Evolutionary conservation across 2,113 vertebrate genomes (phyloP).

Genomic region (Anthoscopus minutus): DNA sequence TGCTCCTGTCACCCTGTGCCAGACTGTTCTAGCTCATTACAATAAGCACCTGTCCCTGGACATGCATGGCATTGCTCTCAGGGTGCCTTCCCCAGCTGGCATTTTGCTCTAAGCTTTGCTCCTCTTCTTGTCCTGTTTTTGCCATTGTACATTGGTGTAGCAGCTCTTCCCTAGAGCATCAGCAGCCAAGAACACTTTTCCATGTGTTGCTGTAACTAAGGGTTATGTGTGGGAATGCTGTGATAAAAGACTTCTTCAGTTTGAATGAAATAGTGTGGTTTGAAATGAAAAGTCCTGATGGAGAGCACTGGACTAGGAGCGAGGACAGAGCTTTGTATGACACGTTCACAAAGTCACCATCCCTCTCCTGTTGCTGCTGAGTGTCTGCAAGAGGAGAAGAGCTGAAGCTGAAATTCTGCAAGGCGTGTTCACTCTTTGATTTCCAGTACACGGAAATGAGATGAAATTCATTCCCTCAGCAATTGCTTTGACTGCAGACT

Average conservation of each 20-base stretch:
- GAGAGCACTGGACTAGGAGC: background rate
- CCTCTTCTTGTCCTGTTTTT: background rate
- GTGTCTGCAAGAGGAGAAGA: background rate
- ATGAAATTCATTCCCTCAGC: constrained; percentile 4
- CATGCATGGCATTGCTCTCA: background rate
- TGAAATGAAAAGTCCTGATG: background rate
- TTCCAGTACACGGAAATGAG: background rate
- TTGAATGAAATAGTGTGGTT: background rate
- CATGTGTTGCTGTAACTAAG: background rate
- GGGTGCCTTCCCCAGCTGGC: background rate
- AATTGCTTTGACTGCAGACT: background rate
- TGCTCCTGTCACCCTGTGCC: background rate
- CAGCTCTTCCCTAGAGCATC: background rate
- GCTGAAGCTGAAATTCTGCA: constrained; percentile 13
- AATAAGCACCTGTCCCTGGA: background rate
- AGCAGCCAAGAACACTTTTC: background rate
- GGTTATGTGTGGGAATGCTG: background rate
- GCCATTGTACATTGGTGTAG: background rate
- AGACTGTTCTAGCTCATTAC: background rate
- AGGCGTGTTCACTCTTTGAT: background rate
- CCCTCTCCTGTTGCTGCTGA: background rate
- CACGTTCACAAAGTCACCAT: background rate
- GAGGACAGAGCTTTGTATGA: background rate
- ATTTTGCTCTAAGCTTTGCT: background rate
- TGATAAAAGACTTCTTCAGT: background rate